Base-by-base conservation (phyloP, 2,888 invertebrate genomes). In the Hemithea aestivaria region DNA sequence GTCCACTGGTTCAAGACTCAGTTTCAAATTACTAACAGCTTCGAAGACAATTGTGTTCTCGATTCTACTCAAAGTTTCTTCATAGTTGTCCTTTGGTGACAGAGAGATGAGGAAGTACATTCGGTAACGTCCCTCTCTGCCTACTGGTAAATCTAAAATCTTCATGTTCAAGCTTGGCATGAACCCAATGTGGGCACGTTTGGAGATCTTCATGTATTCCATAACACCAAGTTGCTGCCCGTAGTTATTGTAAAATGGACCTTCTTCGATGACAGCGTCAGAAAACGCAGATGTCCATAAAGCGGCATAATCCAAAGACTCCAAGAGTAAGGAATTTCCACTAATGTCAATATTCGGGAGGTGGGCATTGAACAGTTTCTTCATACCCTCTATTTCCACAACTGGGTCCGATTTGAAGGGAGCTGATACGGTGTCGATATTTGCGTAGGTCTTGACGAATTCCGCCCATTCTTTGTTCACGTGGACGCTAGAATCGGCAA, bases 121-220 rank as follows among this genome's bases (percentile, higher is more conserved):
- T 0, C 47, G 48, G 22, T 62, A 71, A 8, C 62, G 48, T 0
- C 58, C 58, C 1, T 58, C 41, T 0, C 11, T 22, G 0, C 70
- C 69, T 0, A 70, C 56, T 0, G 69, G 68, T 1, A 71, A 33
- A 27, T 66, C 63, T 6, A 70, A 5, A 0, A 64, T 48, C 30
- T 66, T 70, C 2, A 57, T 45, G 8, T 61, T 51, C 20, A 58
- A 23, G 6, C 54, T 35, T 0, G 61, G 62, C 4, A 64, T 35
- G 1, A 62, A 48, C 0, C 58, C 56, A 7, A 67, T 20, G 1
- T 56, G 58, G 2, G 2, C 35, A 24, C 8, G 62, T 63, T 7
- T 43, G 40, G 34, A 47, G 61, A 23, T 41, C 11, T 39, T 53
- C 59, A 70, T 56, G 48, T 63, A 53, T 4, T 66, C 58, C 4